Evolutionary conservation across 2,888 invertebrate genomes (phyloP).

Genomic region (Tubulanus polymorphus): DNA sequence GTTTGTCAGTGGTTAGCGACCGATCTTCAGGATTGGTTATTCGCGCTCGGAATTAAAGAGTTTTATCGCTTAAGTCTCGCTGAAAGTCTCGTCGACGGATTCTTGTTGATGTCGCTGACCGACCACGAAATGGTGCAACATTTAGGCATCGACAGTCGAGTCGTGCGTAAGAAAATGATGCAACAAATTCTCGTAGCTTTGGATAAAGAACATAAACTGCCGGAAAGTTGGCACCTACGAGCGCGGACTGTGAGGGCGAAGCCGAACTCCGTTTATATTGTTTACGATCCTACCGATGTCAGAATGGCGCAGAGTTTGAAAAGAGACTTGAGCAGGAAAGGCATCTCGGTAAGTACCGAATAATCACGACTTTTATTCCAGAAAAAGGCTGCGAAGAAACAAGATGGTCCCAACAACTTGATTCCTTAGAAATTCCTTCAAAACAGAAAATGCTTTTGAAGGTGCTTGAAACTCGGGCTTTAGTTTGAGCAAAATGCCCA

Average conservation of each 20-base stretch:
- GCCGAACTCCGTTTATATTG: slow-evolving; percentile 41
- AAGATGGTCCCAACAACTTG: no score
- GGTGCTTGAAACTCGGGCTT: no score
- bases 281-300: slow-evolving; percentile 50
- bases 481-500: no score
- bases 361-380: background rate
- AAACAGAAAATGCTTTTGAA: no score
- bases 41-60: slow-evolving; percentile 46
- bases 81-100: slow-evolving; percentile 49
- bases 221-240: slow-evolving; percentile 48
- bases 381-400: background rate
- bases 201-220: slow-evolving; percentile 44
- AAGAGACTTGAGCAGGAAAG: slow-evolving; percentile 42
- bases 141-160: slow-evolving; percentile 46
- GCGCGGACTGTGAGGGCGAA: slow-evolving; percentile 41
- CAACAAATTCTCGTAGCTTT: slow-evolving; percentile 43
- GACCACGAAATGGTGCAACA: slow-evolving; percentile 46
- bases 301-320: slow-evolving; percentile 47
- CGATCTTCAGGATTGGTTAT: slow-evolving; percentile 51
- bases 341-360: slow-evolving; percentile 34
- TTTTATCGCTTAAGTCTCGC: slow-evolving; percentile 49
- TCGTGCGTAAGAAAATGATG: slow-evolving; percentile 49
- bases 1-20: slow-evolving; percentile 44
- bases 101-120: slow-evolving; percentile 48
- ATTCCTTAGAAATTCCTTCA: no score